Evolutionary conservation across 23 tunicate species (phyloP).

Genomic region (Phallusia fumigata): DNA sequence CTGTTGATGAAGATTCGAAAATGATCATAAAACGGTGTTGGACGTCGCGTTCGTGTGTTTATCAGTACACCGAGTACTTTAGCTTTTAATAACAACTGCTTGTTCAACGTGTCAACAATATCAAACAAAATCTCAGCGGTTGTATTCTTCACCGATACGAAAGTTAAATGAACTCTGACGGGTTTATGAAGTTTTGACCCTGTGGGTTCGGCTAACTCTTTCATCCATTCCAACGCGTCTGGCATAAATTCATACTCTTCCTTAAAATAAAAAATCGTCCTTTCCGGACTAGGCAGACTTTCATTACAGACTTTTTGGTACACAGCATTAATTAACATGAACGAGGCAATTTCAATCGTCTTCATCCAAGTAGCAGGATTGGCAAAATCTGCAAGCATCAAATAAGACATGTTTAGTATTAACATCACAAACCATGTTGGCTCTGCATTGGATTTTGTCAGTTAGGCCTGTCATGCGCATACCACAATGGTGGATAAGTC

Average conservation of each 20-base stretch:
- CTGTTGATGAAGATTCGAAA: not conserved
- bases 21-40: not conserved
- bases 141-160: not conserved
- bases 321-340: not conserved
- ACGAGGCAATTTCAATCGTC: not conserved
- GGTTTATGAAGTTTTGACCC: not conserved
- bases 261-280: not conserved
- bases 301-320: not conserved
- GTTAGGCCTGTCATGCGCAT: too few relatives aligned
- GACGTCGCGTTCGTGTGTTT: not conserved
- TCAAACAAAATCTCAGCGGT: not conserved
- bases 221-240: not conserved
- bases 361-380: not conserved
- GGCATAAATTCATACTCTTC: not conserved
- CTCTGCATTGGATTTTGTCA: too few relatives aligned
- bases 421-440: too few relatives aligned
- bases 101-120: not conserved
- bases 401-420: too few relatives aligned
- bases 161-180: not conserved
- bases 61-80: not conserved
- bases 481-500: too few relatives aligned
- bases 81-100: not conserved
- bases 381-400: too few relatives aligned
- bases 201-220: not conserved
- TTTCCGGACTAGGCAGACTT: not conserved